Conservation (phyloP, 2,113 vertebrate species). For the Genyomyrus donnyi region DNA sequence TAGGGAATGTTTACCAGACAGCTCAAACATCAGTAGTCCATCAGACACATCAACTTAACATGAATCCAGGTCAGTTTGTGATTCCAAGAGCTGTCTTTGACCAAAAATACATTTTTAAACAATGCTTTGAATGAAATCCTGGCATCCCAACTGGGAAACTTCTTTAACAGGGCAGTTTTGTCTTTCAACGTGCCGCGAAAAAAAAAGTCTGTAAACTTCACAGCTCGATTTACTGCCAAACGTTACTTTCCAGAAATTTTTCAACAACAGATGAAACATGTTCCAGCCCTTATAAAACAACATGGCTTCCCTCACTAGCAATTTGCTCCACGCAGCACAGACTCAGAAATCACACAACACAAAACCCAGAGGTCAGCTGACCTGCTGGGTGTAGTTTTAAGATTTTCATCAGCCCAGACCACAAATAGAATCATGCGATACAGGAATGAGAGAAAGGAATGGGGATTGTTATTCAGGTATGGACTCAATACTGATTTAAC, state of each 20-base stretch:
- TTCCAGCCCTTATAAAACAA: not conserved
- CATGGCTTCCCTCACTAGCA: not conserved
- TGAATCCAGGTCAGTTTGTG: not conserved
- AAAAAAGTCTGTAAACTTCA: constrained; percentile 4
- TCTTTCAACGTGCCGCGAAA: not conserved
- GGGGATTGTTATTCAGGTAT: not conserved
- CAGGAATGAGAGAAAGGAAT: not conserved
- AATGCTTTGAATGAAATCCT: not conserved
- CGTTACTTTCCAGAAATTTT: not conserved
- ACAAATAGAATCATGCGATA: not conserved
- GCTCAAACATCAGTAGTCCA: not conserved
- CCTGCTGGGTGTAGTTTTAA: not conserved
- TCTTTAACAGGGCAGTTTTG: constrained; percentile 1
- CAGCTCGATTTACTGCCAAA: not conserved
- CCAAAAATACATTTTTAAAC: not conserved
- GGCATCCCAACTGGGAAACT: not conserved
- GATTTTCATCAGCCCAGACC: not conserved
- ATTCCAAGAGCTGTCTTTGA: not conserved
- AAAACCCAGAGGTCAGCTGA: not conserved
- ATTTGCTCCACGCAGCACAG: not conserved
- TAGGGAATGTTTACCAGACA: not conserved
- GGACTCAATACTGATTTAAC: not conserved
- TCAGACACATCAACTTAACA: not conserved
- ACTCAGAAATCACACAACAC: not conserved
- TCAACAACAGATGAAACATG: constrained; percentile 1